A percentile compares a stretch with the other conserved stretches of the same genome.
Evolutionary conservation across 2,113 vertebrate species (phyloP).

Genomic region (Antechinus flavipes): DNA sequence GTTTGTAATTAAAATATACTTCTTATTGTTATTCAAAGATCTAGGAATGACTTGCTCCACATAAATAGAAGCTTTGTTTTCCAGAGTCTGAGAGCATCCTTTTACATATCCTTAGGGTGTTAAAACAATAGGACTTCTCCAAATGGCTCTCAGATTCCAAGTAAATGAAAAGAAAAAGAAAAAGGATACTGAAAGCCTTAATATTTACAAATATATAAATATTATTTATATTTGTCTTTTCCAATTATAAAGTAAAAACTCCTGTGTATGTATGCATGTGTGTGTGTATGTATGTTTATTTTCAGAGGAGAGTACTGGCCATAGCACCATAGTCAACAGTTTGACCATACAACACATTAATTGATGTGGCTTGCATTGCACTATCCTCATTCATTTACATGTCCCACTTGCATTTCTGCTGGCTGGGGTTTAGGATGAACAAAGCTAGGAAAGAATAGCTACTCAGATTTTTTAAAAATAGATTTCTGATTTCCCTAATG

Average conservation of each 20-base stretch:
- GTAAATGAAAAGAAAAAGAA: constrained; percentile 4
- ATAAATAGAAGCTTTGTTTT: constrained; percentile 70
- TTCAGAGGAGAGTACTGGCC: background rate
- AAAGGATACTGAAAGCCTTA: constrained; percentile 35
- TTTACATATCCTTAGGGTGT: constrained; percentile 67
- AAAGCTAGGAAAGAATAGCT: background rate
- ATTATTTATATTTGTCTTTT: background rate
- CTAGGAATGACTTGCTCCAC: constrained; percentile 76
- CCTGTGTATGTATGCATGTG: constrained; percentile 2
- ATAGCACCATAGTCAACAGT: background rate
- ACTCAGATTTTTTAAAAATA: background rate
- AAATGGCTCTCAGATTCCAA: constrained; percentile 28
- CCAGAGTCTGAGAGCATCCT: constrained; percentile 54
- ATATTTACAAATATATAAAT: constrained; percentile 16
- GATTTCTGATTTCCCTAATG: background rate
- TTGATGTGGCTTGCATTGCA: background rate
- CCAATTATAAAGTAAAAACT: background rate
- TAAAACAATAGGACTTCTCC: constrained; percentile 46
- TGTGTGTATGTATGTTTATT: background rate
- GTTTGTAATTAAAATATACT: constrained; percentile 76
- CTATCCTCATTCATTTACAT: background rate
- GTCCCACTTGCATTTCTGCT: constrained; percentile 20
- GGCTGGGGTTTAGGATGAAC: constrained; percentile 13
- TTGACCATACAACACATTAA: background rate
- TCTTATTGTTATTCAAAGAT: constrained; percentile 73